These are phyloP conservation scores for Holacanthella duospinosa DNA, from an alignment of 2,888 invertebrate genomes.

Conservation along the genomic window DNA sequence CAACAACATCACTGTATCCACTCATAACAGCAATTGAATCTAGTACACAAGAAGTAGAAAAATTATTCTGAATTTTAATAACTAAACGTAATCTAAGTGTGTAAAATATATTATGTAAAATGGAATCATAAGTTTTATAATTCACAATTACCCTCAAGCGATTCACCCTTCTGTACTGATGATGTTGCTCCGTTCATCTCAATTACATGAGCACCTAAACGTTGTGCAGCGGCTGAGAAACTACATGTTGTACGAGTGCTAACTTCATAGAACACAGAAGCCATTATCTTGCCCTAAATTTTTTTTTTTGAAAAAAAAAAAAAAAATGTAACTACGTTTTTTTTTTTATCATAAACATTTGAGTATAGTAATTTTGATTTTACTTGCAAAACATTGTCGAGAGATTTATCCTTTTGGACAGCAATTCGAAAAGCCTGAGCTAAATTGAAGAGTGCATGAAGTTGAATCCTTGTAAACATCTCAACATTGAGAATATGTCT, in stretches of 20 bases:
- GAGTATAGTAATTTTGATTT: slow-evolving; percentile 7
- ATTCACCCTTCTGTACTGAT: slow-evolving; percentile 93
- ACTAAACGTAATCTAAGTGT: background rate
- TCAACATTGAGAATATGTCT: slow-evolving; percentile 77
- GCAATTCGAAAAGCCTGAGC: slow-evolving; percentile 76
- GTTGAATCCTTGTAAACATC: slow-evolving; percentile 73
- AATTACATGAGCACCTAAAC: slow-evolving; percentile 86
- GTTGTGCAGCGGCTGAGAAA: slow-evolving; percentile 92
- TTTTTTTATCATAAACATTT: background rate
- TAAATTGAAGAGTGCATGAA: slow-evolving; percentile 87
- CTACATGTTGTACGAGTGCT: slow-evolving; percentile 94
- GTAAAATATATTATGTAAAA: too few relatives aligned
- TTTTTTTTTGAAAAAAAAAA: slow-evolving; percentile 8
- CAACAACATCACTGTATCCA: slow-evolving; percentile 87
- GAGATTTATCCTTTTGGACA: slow-evolving; percentile 67
- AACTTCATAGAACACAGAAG: slow-evolving; percentile 93
- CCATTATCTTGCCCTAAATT: slow-evolving; percentile 76
- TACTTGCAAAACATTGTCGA: slow-evolving; percentile 72
- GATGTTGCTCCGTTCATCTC: slow-evolving; percentile 81
- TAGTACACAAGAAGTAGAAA: slow-evolving; percentile 32
- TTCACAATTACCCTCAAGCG: slow-evolving; percentile 74
- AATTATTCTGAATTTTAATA: background rate
- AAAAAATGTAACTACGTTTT: slow-evolving; percentile 1
- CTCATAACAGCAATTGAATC: slow-evolving; percentile 76
- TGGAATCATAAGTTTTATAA: slow-evolving; percentile 6